Evolutionary conservation across 1,140 invertebrate species (phyloP).

Genomic region (Metaphire vulgaris): DNA sequence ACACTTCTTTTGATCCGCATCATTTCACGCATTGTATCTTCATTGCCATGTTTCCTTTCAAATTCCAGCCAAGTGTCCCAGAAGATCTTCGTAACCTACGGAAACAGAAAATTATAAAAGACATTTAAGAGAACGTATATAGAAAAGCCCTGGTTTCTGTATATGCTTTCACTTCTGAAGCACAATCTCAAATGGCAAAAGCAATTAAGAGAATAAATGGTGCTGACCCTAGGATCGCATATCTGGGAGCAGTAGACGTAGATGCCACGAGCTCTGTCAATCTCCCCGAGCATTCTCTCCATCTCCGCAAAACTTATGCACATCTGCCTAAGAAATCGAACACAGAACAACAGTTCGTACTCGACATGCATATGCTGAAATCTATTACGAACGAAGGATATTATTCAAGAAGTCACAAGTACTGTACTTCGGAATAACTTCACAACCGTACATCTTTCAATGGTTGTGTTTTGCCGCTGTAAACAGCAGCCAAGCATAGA

Average conservation of each 20-base stretch:
- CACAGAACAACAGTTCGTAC: too few species aligned
- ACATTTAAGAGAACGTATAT: too few species aligned
- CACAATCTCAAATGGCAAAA: background rate
- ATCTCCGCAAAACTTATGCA: conserved; percentile 92
- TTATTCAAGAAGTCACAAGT: too few species aligned
- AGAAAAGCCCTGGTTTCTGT: background rate
- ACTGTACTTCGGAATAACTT: too few species aligned
- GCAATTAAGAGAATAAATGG: conserved; percentile 34
- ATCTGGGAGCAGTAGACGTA: conserved; percentile 98
- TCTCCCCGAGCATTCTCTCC: conserved; percentile 95
- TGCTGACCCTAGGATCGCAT: conserved; percentile 94
- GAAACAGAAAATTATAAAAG: too few species aligned
- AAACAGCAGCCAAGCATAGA: too few species aligned
- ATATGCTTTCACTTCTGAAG: conserved; percentile 21
- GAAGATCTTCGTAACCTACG: conserved; percentile 78
- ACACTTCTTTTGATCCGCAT: conserved; percentile 93
- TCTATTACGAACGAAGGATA: too few species aligned
- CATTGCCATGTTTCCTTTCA: conserved; percentile 98
- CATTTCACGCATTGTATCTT: conserved; percentile 99
- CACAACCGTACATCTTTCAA: too few species aligned
- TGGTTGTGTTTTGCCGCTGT: too few species aligned
- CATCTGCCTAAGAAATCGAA: conserved; percentile 68
- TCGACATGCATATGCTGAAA: too few species aligned
- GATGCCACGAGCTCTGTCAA: conserved; percentile 90
- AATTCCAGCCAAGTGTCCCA: conserved; percentile 99